phyloP scores from a whole-genome alignment of 2,113 vertebrate species.

The Talpa occidentalis region DNA sequence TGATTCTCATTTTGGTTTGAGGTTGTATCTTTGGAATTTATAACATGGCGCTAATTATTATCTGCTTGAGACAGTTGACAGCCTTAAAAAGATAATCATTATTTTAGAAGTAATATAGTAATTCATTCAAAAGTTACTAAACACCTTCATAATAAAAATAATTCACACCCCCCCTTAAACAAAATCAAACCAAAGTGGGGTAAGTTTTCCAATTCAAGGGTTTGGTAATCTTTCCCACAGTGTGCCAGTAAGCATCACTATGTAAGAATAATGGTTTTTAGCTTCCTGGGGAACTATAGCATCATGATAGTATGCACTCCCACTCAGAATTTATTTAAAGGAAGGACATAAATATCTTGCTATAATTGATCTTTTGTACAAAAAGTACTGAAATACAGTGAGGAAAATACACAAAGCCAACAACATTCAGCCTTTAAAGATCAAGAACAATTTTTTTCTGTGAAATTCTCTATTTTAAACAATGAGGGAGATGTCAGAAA shows the following conservation, averaged over 20 bases:
- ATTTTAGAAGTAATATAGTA: slow-evolving; percentile 39
- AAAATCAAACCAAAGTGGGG: neutral
- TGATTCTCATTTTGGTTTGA: slow-evolving; percentile 47
- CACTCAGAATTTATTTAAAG: slow-evolving; percentile 83
- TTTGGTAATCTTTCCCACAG: slow-evolving; percentile 63
- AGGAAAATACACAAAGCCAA: slow-evolving; percentile 68
- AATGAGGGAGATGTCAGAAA: slow-evolving; percentile 35
- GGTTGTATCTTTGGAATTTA: slow-evolving; percentile 21
- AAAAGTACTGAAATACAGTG: slow-evolving; percentile 69
- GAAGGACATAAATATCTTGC: slow-evolving; percentile 81
- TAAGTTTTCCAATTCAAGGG: slow-evolving; percentile 1
- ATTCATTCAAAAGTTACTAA: slow-evolving; percentile 29
- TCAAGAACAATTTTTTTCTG: slow-evolving; percentile 61
- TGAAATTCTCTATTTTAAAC: slow-evolving; percentile 67
- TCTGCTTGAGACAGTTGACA: slow-evolving; percentile 27
- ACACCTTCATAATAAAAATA: neutral
- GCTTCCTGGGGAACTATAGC: slow-evolving; percentile 73
- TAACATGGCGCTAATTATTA: neutral
- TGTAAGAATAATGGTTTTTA: slow-evolving; percentile 73
- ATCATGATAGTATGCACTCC: slow-evolving; percentile 77
- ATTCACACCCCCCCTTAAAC: neutral
- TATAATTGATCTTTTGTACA: slow-evolving; percentile 76
- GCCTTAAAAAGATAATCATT: slow-evolving; percentile 19
- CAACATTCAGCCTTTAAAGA: slow-evolving; percentile 63
- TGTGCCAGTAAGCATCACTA: slow-evolving; percentile 53